phyloP scores from a whole-genome alignment of 2,797 vertebrate genomes.

The Danio jaintianensis region DNA sequence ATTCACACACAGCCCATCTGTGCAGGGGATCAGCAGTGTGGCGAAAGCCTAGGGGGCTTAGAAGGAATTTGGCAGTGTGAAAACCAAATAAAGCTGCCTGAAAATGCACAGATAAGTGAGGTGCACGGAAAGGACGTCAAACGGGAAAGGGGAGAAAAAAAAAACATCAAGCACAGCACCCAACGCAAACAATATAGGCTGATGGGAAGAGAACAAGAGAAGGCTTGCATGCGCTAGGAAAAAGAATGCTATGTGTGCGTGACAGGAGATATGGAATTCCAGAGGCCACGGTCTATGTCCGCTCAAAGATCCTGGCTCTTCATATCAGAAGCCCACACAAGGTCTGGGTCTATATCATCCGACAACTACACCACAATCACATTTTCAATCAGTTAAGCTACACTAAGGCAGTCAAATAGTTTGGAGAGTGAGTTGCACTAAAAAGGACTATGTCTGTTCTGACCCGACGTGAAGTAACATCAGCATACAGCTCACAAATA shows the following conservation, averaged over 20 bases:
- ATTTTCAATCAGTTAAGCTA: conserved; percentile 34
- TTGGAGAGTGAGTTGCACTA: conserved; percentile 41
- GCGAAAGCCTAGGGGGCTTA: conserved; percentile 87
- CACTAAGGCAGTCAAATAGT: conserved; percentile 25
- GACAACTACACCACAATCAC: conserved; percentile 39
- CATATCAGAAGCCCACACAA: conserved; percentile 46
- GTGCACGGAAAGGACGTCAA: conserved; percentile 58
- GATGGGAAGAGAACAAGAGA: conserved; percentile 59
- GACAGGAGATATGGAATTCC: conserved; percentile 67
- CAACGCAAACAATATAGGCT: conserved; percentile 56
- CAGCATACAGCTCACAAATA: conserved; percentile 43
- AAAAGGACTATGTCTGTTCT: conserved; percentile 41
- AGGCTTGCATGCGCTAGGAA: conserved; percentile 60
- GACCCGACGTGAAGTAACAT: conserved; percentile 39
- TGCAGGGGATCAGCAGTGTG: conserved; percentile 85
- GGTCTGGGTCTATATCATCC: conserved; percentile 15
- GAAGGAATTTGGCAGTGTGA: conserved; percentile 87
- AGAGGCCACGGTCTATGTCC: conserved; percentile 56
- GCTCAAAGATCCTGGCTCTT: conserved; percentile 55
- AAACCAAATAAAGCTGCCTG: conserved; percentile 84
- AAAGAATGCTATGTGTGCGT: conserved; percentile 62
- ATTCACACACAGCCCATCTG: conserved; percentile 95
- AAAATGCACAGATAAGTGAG: conserved; percentile 65
- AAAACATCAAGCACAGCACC: conserved; percentile 42
- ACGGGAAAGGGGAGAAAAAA: conserved; percentile 44